Conservation (phyloP, 2,797 vertebrate genomes). For the Meda fulgida region DNA sequence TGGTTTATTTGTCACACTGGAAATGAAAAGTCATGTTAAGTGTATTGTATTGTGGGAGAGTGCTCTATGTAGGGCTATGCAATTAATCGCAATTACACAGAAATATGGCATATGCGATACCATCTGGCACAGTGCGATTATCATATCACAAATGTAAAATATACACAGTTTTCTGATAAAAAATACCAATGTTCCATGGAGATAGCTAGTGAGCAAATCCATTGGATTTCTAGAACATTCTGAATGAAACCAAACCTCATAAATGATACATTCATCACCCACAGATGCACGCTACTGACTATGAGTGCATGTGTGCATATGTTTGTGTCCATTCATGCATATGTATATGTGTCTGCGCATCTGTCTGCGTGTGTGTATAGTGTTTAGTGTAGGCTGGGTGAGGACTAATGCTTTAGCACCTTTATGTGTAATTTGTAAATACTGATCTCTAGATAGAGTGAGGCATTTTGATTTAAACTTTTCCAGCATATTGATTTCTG, state of each 20-base stretch:
- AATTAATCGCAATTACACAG: not conserved
- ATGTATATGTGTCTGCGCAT: constrained; percentile 59
- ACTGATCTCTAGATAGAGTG: not conserved
- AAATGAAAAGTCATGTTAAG: not conserved
- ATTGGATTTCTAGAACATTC: constrained; percentile 18
- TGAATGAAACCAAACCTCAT: constrained; percentile 7
- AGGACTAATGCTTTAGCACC: not conserved
- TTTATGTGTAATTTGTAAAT: constrained; percentile 5
- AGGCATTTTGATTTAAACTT: constrained; percentile 1
- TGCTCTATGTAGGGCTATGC: not conserved
- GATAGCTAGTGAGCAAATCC: not conserved
- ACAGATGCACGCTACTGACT: constrained; percentile 10
- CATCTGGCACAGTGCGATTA: not conserved
- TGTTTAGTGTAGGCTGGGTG: constrained; percentile 12
- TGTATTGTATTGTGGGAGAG: not conserved
- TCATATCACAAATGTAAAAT: not conserved
- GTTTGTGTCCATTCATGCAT: constrained; percentile 35
- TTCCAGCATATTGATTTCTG: not conserved
- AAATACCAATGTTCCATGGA: not conserved
- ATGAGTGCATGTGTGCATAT: constrained; percentile 6
- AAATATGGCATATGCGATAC: not conserved
- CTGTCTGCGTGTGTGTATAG: not conserved
- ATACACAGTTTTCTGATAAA: not conserved
- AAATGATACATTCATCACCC: constrained; percentile 19
- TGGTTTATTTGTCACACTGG: not conserved